phyloP scores from a whole-genome alignment of 2,113 vertebrate species.

The Stomatorhinus ivindoensis region DNA sequence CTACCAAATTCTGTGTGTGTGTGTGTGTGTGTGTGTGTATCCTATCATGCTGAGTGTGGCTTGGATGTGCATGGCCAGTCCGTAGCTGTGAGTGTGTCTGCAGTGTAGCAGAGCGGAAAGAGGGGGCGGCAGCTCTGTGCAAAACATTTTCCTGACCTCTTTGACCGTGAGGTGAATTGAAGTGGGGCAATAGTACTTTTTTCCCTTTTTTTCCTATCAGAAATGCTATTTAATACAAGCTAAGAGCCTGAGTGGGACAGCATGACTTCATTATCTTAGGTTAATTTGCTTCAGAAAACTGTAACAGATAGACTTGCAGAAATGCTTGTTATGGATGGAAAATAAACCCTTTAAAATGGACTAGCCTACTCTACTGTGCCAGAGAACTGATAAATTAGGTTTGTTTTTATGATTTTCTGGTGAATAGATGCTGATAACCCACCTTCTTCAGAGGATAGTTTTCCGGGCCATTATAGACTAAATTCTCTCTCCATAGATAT shows the following conservation, averaged over 20 bases:
- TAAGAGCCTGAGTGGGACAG: not conserved
- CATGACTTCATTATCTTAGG: not conserved
- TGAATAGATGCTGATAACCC: constrained; percentile 5
- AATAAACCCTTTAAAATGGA: not conserved
- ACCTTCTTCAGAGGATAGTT: not conserved
- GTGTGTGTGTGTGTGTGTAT: not conserved
- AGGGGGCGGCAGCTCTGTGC: not conserved
- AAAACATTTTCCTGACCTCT: not conserved
- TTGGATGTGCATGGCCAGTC: not conserved
- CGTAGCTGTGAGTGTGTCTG: not conserved
- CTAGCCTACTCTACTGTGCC: not conserved
- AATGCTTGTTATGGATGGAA: not conserved
- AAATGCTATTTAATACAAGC: not conserved
- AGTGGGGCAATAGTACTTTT: not conserved
- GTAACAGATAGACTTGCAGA: not conserved
- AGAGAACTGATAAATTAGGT: constrained; percentile 2
- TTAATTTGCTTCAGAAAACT: not conserved
- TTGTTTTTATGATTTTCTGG: constrained; percentile 7
- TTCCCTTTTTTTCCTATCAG: not conserved
- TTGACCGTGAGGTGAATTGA: not conserved
- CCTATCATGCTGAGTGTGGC: not conserved
- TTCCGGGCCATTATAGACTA: not conserved
- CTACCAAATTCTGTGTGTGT: not conserved
- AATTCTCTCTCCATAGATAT: not conserved
- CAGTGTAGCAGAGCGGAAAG: not conserved